Evolutionary conservation across 2,113 vertebrate genomes (phyloP), one percentile per base, ranked within the genome.

Genomic region (Galbula dea): DNA sequence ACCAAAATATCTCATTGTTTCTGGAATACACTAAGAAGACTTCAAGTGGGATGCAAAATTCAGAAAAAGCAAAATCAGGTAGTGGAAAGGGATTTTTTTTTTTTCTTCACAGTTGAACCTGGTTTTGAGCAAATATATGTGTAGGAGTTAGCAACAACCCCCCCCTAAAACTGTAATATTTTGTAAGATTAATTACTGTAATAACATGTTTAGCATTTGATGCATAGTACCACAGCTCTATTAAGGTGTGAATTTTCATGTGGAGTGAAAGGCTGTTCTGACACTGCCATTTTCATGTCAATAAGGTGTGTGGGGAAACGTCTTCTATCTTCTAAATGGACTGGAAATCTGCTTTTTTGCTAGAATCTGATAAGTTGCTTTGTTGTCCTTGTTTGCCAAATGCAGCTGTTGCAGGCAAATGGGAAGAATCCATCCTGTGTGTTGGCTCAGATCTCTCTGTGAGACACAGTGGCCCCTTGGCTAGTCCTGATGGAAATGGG

Each of bases 261-360:
- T 3, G 11, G 7, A 48, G 57, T 30, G n/a, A 54, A 61, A 58
- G 11, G 27, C 12, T 23, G 15, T 71, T 78, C 36, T 73, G 29
- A 41, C 7, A 3, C 34, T 77, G 86, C 20, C 13, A 5, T 67
- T 78, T 75, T 36, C 16, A 2, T 29, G 11, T 48, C 30, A 30
- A 1, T 12, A 11, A 10, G 27, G 8, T 43, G 7, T 54, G 39
- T 13, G 15, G 1, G 39, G 5, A 10, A 76, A 41, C 3, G 2
- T 32, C 48, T 58, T 52, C 10, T 36, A 61, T 11, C 39, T 87
- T 79, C 29, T 24, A 41, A 32, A 16, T 22, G 14, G 37, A 23
- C 21, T 32, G 75, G 39, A 93, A 55, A 48, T 54, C 26, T 57
- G 8, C 36, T n/a, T 73, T 58, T 54, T 43, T 54, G 4, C n/a